These are phyloP conservation scores for Pithecia hirsuta DNA, from an alignment of 2,797 vertebrate genomes.

Conservation along the genomic window DNA sequence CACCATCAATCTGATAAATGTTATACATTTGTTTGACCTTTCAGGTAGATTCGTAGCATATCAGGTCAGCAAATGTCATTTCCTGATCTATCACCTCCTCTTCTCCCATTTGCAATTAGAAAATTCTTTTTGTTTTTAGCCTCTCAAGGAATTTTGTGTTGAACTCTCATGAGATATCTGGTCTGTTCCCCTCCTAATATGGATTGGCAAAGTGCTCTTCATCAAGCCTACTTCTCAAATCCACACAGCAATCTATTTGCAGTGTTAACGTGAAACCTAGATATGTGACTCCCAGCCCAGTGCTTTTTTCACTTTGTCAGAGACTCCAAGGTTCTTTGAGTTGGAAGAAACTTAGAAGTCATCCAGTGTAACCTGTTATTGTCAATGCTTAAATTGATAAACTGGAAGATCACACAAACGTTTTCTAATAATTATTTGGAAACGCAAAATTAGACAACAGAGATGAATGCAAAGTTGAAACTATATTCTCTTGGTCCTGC, in stretches of 20 bases:
- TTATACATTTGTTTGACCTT: constrained; percentile 61
- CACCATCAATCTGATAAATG: constrained; percentile 52
- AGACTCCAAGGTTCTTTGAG: not conserved
- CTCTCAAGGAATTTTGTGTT: not conserved
- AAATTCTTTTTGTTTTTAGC: not conserved
- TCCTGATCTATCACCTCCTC: constrained; percentile 13
- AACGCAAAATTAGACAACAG: not conserved
- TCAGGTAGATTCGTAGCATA: constrained; percentile 53
- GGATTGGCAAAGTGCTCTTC: not conserved
- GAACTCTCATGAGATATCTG: not conserved
- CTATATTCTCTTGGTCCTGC: not conserved
- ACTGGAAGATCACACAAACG: not conserved
- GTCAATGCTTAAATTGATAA: not conserved
- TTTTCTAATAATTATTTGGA: constrained; percentile 38
- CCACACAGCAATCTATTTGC: not conserved
- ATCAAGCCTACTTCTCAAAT: not conserved
- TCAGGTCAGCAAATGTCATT: constrained; percentile 62
- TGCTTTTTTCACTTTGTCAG: not conserved
- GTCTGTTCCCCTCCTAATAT: not conserved
- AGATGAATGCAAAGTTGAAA: constrained; percentile 15
- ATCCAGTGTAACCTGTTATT: not conserved
- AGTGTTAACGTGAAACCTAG: not conserved
- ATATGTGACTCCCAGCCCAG: not conserved
- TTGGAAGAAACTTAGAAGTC: not conserved
- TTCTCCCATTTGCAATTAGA: constrained; percentile 12